Evolutionary conservation across 2,888 invertebrate species (phyloP).

Genomic region (Torymus texanus): DNA sequence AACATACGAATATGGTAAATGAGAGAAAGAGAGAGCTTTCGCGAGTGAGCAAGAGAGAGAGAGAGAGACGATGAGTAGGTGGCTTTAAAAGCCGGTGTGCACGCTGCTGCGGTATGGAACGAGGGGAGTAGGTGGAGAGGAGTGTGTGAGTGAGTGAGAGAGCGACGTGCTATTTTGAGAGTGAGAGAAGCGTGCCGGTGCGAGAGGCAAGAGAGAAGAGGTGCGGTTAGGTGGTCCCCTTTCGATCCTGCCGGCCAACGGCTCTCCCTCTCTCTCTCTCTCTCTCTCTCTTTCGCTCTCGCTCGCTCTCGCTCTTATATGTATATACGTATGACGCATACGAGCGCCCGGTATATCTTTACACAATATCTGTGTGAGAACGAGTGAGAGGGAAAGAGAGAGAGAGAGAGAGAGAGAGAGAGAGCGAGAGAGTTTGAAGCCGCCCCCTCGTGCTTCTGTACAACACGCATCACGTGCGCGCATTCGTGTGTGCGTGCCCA

Average conservation of each 20-base stretch:
- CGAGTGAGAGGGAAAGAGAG: conserved; percentile 18
- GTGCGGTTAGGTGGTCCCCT: conserved; percentile 31
- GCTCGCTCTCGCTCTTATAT: background rate
- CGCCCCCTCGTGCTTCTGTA: background rate
- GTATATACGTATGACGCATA: too few relatives aligned
- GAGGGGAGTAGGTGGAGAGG: too few relatives aligned
- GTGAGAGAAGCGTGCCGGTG: background rate
- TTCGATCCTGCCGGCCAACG: background rate
- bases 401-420: background rate
- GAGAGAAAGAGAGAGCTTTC: too few relatives aligned
- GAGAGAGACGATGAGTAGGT: too few relatives aligned
- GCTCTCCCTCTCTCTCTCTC: background rate
- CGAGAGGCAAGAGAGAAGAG: background rate
- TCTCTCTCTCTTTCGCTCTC: too few relatives aligned
- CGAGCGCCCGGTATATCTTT: too few relatives aligned
- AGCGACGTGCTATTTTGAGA: too few relatives aligned
- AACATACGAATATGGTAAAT: too few relatives aligned
- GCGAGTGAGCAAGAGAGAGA: too few relatives aligned
- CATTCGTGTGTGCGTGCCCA: background rate
- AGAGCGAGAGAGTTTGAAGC: conserved; percentile 2
- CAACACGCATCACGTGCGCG: background rate
- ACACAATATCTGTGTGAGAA: background rate
- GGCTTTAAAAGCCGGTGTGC: too few relatives aligned
- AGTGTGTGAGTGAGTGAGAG: too few relatives aligned
- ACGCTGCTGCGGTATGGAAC: too few relatives aligned